phyloP scores from a whole-genome alignment of 2,113 vertebrate species.

The Salvelinus sp. region DNA sequence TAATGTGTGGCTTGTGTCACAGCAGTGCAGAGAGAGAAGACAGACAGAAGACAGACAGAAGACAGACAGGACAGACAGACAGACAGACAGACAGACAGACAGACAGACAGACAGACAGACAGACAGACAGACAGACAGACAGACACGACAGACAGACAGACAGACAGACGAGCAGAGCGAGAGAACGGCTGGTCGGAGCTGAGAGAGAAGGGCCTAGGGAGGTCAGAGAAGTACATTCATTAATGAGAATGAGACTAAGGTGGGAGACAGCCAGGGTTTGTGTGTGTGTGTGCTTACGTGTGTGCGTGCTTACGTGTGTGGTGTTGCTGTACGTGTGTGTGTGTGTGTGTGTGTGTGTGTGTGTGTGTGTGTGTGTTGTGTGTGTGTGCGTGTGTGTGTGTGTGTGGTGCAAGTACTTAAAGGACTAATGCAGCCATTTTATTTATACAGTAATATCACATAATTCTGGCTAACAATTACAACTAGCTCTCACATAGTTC shows the following conservation, averaged over 20 bases:
- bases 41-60: background rate
- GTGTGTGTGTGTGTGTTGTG: background rate
- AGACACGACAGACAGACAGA: background rate
- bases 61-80: background rate
- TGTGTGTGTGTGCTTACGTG: background rate
- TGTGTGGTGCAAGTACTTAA: background rate
- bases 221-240: slow-evolving; percentile 10
- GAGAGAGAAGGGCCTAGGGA: background rate
- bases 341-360: too few relatives aligned
- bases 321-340: background rate
- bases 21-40: background rate
- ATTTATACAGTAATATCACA: too few relatives aligned
- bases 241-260: background rate
- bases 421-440: too few relatives aligned
- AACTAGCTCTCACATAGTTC: too few relatives aligned
- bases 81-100: background rate
- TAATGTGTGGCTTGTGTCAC: background rate
- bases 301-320: background rate
- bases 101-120: background rate
- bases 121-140: background rate
- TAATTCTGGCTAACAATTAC: too few relatives aligned
- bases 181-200: background rate
- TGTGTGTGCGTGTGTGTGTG: slow-evolving; percentile 6
- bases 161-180: too few relatives aligned
- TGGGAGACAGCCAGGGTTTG: background rate